Evolutionary conservation across 2,888 invertebrate species (phyloP).

Genomic region (Psococerastis gibbosa): DNA sequence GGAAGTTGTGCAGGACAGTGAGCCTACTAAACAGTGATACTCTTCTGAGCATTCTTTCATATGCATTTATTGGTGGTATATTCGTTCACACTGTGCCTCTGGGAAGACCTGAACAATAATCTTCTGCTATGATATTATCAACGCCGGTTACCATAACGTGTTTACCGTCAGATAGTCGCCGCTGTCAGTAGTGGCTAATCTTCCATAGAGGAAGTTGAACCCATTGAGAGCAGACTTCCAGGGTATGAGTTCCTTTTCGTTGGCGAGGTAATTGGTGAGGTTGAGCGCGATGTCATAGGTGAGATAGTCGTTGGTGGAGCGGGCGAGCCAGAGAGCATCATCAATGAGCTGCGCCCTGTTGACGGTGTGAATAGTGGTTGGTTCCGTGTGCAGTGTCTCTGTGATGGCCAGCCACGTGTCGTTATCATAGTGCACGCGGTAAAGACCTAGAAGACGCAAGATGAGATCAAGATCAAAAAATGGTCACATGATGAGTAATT

Average conservation of each 20-base stretch:
- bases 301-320: not conserved
- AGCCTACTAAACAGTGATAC: too few species aligned
- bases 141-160: too few species aligned
- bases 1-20: too few species aligned
- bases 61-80: too few species aligned
- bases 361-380: conserved; percentile 35
- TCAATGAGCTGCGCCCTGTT: conserved; percentile 67
- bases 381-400: conserved; percentile 27
- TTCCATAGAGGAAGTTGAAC: not conserved
- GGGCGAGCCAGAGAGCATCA: conserved; percentile 56
- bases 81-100: too few species aligned
- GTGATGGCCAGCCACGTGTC: conserved; percentile 35
- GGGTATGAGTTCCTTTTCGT: not conserved
- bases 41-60: too few species aligned
- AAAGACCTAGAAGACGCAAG: conserved; percentile 45
- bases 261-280: not conserved
- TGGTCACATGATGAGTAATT: too few species aligned
- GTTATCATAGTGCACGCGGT: conserved; percentile 44
- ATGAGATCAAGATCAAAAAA: too few species aligned
- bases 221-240: not conserved
- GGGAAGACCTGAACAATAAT: too few species aligned
- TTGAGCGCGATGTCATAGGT: not conserved
- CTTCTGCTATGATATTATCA: too few species aligned
- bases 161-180: too few species aligned
- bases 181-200: not conserved